These are phyloP conservation scores for Brotula barbata DNA, from an alignment of 2,797 vertebrate genomes.

Conservation along the genomic window DNA sequence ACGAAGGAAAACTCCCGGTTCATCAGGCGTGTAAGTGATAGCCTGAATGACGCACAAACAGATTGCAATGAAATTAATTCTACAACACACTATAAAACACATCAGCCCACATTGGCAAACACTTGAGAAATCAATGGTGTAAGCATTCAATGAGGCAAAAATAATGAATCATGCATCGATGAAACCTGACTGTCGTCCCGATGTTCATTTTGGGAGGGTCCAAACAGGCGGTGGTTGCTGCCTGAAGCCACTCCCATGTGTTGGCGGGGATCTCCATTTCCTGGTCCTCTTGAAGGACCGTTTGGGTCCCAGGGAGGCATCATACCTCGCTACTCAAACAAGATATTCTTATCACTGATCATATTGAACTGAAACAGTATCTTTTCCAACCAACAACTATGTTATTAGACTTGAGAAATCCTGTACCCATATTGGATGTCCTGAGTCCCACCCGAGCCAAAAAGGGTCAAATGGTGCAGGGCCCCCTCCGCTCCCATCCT, in stretches of 20 bases:
- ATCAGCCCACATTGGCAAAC: too few relatives aligned
- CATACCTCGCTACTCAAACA: conserved; percentile 4
- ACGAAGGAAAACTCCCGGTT: neutral
- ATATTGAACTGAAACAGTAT: neutral
- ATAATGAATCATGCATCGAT: neutral
- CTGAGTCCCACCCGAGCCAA: neutral
- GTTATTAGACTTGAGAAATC: neutral
- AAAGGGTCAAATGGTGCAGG: conserved; percentile 2
- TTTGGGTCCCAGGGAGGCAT: conserved; percentile 4
- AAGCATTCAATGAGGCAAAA: neutral
- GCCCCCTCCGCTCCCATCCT: neutral
- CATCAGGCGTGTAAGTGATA: neutral
- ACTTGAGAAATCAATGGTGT: too few relatives aligned
- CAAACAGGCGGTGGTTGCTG: neutral
- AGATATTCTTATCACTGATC: neutral
- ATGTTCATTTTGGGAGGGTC: neutral
- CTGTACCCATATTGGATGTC: conserved; percentile 19
- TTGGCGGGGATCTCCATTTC: neutral
- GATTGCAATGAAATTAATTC: neutral
- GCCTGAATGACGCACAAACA: conserved; percentile 13
- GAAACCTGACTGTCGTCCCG: conserved; percentile 10
- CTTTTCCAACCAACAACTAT: neutral
- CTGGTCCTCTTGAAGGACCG: neutral
- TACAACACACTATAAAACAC: too few relatives aligned
- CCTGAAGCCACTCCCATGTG: neutral